These are phyloP conservation scores for Macrostomum cliftonense DNA, from an alignment of 2,888 invertebrate genomes.

Conservation along the genomic window DNA sequence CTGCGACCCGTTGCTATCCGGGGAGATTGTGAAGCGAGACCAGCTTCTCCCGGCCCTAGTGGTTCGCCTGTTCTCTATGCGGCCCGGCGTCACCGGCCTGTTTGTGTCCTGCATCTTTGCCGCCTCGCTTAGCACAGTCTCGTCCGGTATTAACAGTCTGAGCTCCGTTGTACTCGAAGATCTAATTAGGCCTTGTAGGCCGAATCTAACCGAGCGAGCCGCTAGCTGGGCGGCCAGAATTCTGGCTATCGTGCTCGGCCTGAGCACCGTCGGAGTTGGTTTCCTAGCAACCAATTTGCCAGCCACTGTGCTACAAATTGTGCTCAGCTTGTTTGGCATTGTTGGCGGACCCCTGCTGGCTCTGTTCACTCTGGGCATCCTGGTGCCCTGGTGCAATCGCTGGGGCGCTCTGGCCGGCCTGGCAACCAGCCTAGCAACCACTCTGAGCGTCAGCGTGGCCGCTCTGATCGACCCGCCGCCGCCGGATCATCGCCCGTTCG, in stretches of 20 bases:
- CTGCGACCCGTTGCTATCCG: constrained; percentile 20
- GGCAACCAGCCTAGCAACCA: not conserved
- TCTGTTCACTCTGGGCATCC: constrained; percentile 16
- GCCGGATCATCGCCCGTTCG: not conserved
- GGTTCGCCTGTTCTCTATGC: constrained; percentile 21
- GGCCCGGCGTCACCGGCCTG: constrained; percentile 23
- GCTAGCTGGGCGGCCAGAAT: not conserved
- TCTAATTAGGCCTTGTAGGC: constrained; percentile 10
- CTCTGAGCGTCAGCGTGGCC: not conserved
- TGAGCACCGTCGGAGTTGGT: constrained; percentile 13
- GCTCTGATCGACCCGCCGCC: not conserved
- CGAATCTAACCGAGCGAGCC: too few relatives aligned
- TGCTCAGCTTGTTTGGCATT: constrained; percentile 27
- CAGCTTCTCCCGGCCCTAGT: constrained; percentile 23
- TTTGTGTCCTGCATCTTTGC: constrained; percentile 24
- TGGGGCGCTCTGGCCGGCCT: not conserved
- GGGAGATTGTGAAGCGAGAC: constrained; percentile 15
- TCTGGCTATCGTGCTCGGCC: constrained; percentile 13
- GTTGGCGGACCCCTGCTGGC: constrained; percentile 24
- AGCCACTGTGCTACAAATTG: constrained; percentile 18
- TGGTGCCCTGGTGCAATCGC: constrained; percentile 13
- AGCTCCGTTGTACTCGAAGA: constrained; percentile 15
- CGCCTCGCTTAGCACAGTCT: constrained; percentile 19
- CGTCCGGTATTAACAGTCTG: constrained; percentile 16
- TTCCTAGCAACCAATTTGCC: constrained; percentile 11